Base-by-base conservation (phyloP, 2,888 invertebrate genomes). In the Mamestra brassicae region DNA sequence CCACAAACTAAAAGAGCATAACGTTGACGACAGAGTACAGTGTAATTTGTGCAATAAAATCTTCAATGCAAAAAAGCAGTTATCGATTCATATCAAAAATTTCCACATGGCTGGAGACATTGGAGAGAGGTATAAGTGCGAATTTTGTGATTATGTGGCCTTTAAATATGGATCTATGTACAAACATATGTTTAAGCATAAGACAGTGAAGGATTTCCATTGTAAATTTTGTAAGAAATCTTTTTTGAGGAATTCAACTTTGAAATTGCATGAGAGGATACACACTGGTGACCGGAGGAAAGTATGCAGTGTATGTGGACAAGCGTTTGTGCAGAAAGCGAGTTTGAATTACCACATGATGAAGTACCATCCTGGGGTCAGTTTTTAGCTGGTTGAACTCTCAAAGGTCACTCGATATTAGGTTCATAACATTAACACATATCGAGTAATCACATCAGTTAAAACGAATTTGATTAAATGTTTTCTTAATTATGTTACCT, bases 341-440 rank as follows among this genome's bases (percentile, higher is more conserved):
- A 96, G 95, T 77, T 83, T 95, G 74, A 96, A 96, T 78, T 96
- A 95, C 80, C 95, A 96, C 60, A 95, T 96, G 96, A 87, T 92
- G 0, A 96, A 95, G 62, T 93, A 95, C 65, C 96, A 96, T 74
- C 95, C 96, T 0, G 93, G 89, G n/a, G 94, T 95, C 1, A 91
- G 26, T 26, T 26, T 90, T 85, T 95, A 87, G 83, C 38, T 11
- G n/a, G 10, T 13, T 50, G 26, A 26, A 15, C 8, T 3, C 36
- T 3, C 15, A 11, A 36, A 26, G 3, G 42, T 57, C 34, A 11
- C 2, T 57, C 45, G 34, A 57, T 45, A 45, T 45, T 45, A 45
- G 26, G 26, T 26, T 26, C 26, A 26, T 26, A 26, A 26, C 26
- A 26, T 26, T 26, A 45, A 45, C 8, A 2, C 45, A 8, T 45